phyloP scores from a whole-genome alignment of 64 coral and sea anemone genomes.

The Pocillopora verrucosa region DNA sequence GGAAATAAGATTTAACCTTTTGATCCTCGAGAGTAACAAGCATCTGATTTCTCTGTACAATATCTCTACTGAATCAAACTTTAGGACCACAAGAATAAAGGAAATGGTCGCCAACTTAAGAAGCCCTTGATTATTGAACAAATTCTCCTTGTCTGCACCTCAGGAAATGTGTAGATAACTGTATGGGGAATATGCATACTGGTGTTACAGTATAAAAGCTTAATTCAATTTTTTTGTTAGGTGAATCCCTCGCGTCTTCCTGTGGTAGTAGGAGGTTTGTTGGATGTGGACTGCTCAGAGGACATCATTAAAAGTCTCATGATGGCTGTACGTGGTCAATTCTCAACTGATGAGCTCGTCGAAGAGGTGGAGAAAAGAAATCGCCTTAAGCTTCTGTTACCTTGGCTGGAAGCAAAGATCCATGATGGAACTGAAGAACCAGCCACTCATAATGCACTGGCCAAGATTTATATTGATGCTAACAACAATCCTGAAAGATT shows the following conservation, averaged over 20 bases:
- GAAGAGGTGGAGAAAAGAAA: constrained; percentile 98
- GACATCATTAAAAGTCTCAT: constrained; percentile 99
- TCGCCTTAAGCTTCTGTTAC: constrained; percentile 82
- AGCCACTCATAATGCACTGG: constrained; percentile 99
- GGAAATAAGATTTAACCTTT: too few species aligned
- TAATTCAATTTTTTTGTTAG: constrained; percentile 35
- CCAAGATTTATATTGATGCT: constrained; percentile 97
- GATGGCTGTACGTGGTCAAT: constrained; percentile 95
- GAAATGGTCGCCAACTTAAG: too few species aligned
- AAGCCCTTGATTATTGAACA: too few species aligned
- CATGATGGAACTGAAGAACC: constrained; percentile 99
- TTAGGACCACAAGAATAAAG: too few species aligned
- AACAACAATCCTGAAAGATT: constrained; percentile 99
- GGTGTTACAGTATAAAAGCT: not conserved
- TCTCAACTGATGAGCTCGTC: constrained; percentile 98
- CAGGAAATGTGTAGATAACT: too few species aligned
- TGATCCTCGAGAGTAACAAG: too few species aligned
- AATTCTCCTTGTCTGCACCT: too few species aligned
- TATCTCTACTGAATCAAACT: too few species aligned
- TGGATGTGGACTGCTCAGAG: constrained; percentile 95
- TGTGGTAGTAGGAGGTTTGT: constrained; percentile 85
- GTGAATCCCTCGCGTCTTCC: constrained; percentile 98
- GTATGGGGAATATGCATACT: not conserved
- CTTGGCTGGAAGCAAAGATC: constrained; percentile 93
- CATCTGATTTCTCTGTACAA: too few species aligned